Conservation (phyloP, 2,113 vertebrate species). For the Clarias macrocephalus region DNA sequence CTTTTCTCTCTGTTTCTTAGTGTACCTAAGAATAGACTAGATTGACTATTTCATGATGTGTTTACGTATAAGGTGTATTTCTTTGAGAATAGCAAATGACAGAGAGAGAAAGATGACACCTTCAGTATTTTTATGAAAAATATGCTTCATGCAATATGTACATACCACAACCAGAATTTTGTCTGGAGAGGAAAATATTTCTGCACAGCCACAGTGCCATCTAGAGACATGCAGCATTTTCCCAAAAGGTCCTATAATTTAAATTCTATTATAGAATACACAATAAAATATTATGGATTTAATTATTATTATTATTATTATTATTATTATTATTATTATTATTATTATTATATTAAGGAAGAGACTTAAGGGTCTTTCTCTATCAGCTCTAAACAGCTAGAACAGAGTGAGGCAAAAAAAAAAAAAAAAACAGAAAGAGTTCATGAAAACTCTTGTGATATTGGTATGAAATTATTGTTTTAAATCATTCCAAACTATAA, state of each 20-base stretch:
- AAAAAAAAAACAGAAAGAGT: background rate
- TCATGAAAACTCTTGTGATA: background rate
- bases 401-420: background rate
- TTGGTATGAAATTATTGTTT: background rate
- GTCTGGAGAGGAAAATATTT: background rate
- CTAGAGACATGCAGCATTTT: constrained; percentile 1
- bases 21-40: background rate
- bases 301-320: background rate
- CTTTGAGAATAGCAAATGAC: background rate
- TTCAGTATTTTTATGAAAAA: constrained; percentile 6
- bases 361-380: no score
- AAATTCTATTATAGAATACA: background rate
- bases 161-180: background rate
- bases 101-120: background rate
- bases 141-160: background rate
- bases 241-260: background rate
- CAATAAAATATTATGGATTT: background rate
- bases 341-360: no score
- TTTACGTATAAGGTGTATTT: background rate
- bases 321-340: no score
- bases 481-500: background rate
- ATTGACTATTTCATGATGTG: background rate
- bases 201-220: constrained; percentile 7
- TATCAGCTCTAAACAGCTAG: background rate
- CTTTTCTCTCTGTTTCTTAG: background rate